A percentile compares a stretch with the other conserved stretches of the same genome.
Evolutionary conservation across 2,797 vertebrate species (phyloP).

Genomic region (Eulemur rubriventer): DNA sequence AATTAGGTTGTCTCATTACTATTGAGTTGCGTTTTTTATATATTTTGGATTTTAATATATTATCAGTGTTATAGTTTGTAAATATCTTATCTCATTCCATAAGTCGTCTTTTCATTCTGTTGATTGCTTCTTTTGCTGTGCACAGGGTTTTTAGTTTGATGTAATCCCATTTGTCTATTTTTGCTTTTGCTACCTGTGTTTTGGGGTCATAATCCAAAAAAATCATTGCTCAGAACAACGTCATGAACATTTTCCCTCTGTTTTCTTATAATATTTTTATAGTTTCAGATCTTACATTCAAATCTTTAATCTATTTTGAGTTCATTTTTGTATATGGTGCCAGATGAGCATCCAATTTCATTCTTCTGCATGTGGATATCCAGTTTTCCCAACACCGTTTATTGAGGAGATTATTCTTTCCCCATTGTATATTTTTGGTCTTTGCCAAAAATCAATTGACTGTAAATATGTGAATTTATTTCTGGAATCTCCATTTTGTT

Average conservation of each 20-base stretch:
- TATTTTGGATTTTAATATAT: background rate
- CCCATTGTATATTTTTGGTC: background rate
- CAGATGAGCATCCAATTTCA: background rate
- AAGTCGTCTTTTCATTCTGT: background rate
- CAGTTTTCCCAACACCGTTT: background rate
- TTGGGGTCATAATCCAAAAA: background rate
- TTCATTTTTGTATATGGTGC: background rate
- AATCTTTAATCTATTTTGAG: background rate
- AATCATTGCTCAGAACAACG: no score
- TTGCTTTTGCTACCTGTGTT: background rate
- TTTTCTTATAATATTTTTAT: background rate
- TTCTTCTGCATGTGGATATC: background rate
- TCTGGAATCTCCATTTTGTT: background rate
- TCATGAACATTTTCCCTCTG: background rate
- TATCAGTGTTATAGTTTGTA: background rate
- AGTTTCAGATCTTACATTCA: background rate
- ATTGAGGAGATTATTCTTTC: background rate
- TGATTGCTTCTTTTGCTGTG: background rate
- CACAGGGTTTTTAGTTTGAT: background rate
- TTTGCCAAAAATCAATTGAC: background rate
- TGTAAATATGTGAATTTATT: background rate
- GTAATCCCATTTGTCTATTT: background rate
- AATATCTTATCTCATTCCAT: background rate
- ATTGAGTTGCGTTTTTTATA: background rate
- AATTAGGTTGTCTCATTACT: background rate